Percentiles rank a stretch among this genome's conserved stretches.
phyloP scores from a whole-genome alignment of 2,888 invertebrate species.

The Scotopteryx bipunctaria region DNA sequence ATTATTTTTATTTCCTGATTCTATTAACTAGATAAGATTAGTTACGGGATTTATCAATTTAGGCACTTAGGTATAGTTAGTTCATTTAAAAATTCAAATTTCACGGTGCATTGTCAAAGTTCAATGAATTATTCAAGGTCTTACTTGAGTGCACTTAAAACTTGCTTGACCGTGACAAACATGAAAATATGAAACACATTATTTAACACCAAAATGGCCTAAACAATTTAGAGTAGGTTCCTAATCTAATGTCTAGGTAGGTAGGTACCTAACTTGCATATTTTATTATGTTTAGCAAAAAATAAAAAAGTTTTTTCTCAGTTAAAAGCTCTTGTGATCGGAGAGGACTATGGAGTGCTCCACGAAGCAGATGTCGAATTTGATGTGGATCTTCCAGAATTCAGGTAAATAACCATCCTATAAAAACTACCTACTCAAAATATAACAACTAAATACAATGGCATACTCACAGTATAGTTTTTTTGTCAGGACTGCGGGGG shows the following conservation, averaged over 20 bases:
- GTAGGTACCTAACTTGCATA: background rate
- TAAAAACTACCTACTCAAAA: background rate
- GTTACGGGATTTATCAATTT: too few species aligned
- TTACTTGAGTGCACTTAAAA: constrained; percentile 22
- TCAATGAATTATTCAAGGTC: constrained; percentile 21
- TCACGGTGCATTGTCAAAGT: constrained; percentile 4
- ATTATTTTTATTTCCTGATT: too few species aligned
- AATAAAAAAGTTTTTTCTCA: constrained; percentile 68
- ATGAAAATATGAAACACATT: too few species aligned
- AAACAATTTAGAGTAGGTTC: background rate
- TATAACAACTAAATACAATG: background rate
- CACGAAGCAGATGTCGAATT: constrained; percentile 94
- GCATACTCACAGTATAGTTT: background rate
- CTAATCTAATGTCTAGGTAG: too few species aligned
- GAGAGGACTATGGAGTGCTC: constrained; percentile 87
- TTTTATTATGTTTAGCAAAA: too few species aligned
- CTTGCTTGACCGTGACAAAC: constrained; percentile 22
- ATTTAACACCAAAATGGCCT: too few species aligned
- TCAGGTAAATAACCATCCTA: constrained; percentile 83
- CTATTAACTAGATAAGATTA: too few species aligned
- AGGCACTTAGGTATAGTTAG: too few species aligned
- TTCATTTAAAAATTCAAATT: constrained; percentile 1
- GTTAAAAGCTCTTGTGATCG: constrained; percentile 95
- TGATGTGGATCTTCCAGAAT: constrained; percentile 97
- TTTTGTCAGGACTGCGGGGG: constrained; percentile 77